Conservation (phyloP, 2,797 vertebrate genomes). For the Dryobates pubescens region DNA sequence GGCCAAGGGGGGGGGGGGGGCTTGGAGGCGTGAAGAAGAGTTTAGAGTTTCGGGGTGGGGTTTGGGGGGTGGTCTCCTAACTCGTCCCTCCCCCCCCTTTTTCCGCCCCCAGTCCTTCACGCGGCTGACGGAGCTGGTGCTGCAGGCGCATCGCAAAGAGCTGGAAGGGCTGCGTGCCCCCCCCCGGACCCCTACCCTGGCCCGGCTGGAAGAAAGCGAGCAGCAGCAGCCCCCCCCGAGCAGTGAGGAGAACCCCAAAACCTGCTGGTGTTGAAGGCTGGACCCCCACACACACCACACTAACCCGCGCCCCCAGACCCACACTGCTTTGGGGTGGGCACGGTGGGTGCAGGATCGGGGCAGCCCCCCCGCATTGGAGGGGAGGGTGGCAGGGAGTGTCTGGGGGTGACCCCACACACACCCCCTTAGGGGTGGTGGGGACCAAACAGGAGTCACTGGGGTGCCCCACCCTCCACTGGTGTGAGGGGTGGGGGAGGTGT, state of each 20-base stretch:
- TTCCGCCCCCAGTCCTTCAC: conserved; percentile 84
- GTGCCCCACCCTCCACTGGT: not conserved
- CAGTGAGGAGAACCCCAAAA: conserved; percentile 75
- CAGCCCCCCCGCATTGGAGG: not conserved
- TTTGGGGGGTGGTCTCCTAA: too few relatives aligned
- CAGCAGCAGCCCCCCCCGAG: conserved; percentile 75
- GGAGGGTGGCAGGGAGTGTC: not conserved
- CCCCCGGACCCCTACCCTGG: conserved; percentile 77
- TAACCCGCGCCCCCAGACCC: too few relatives aligned
- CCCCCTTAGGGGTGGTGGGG: not conserved
- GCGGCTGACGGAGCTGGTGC: conserved; percentile 88
- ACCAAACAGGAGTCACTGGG: not conserved
- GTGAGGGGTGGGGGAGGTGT: not conserved
- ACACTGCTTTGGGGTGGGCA: not conserved
- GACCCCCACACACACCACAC: too few relatives aligned
- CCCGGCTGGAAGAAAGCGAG: conserved; percentile 84
- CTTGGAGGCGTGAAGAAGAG: not conserved
- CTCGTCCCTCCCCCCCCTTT: not conserved
- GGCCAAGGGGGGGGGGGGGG: not conserved
- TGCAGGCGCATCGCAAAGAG: conserved; percentile 90
- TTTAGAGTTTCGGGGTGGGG: not conserved
- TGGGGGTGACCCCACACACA: not conserved
- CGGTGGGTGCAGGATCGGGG: not conserved
- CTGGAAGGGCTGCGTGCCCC: conserved; percentile 80
- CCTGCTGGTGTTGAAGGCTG: conserved; percentile 86